Evolutionary conservation across 2,888 invertebrate species (phyloP).

Genomic region (Megaustenia siamemsis): DNA sequence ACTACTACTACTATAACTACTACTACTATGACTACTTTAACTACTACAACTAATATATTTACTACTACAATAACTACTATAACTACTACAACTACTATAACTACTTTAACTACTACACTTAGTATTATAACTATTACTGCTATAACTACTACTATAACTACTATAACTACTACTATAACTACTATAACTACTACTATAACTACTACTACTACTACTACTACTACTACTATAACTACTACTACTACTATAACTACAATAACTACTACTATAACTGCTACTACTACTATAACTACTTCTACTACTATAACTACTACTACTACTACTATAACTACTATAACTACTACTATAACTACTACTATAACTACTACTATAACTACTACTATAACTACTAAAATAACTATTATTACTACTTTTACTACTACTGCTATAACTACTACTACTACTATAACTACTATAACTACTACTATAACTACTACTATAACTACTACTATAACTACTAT

Average conservation of each 20-base stretch:
- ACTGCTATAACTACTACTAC: not conserved
- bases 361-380: no score
- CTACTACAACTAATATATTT: constrained; percentile 4
- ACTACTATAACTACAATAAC: constrained; percentile 7
- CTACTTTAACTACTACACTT: not conserved
- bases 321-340: no score
- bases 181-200: constrained; percentile 12
- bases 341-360: not conserved
- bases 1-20: no score
- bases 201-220: constrained; percentile 22
- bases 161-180: constrained; percentile 12
- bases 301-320: no score
- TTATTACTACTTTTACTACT: no score
- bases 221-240: constrained; percentile 17
- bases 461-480: no score
- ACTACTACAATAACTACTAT: no score
- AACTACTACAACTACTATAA: not conserved
- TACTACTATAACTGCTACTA: not conserved
- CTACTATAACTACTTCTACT: not conserved
- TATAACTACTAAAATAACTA: no score
- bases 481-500: no score
- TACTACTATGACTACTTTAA: no score
- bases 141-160: not conserved
- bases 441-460: not conserved
- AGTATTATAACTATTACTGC: not conserved